Evolutionary conservation across 2,888 invertebrate species (phyloP).

Genomic region (Leistus spinibarbis): DNA sequence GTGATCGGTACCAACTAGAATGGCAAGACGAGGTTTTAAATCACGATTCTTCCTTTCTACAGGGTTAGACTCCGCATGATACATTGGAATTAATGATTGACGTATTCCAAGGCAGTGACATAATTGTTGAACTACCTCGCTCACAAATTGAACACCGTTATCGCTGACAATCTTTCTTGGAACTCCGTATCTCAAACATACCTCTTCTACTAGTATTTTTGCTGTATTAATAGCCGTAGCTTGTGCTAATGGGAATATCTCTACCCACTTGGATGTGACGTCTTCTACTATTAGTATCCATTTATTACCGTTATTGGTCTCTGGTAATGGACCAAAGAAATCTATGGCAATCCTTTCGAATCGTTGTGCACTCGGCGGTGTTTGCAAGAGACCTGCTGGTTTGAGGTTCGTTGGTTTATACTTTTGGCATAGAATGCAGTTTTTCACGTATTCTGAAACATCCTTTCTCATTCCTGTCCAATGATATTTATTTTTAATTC

Average conservation of each 20-base stretch:
- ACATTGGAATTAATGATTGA: conserved; percentile 45
- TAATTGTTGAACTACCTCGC: conserved; percentile 48
- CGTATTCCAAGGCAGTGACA: conserved; percentile 48
- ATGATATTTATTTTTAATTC: conserved; percentile 43
- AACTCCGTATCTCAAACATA: too few relatives aligned
- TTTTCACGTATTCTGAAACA: conserved; percentile 43
- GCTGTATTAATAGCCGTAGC: conserved; percentile 48
- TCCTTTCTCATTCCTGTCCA: conserved; percentile 46
- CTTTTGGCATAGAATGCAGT: conserved; percentile 45
- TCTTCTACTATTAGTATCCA: neutral
- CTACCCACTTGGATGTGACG: too few relatives aligned
- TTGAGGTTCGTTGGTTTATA: neutral
- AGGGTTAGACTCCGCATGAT: conserved; percentile 50
- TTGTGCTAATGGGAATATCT: conserved; percentile 46
- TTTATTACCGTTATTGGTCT: conserved; percentile 41
- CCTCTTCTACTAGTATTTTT: conserved; percentile 45
- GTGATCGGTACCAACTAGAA: conserved; percentile 44
- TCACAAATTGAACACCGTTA: too few relatives aligned
- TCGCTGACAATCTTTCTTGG: too few relatives aligned
- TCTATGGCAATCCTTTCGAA: conserved; percentile 39
- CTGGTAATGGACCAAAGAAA: conserved; percentile 40
- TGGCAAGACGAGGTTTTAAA: conserved; percentile 44
- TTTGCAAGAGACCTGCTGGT: conserved; percentile 4
- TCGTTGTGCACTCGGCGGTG: too few relatives aligned
- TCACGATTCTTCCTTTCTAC: conserved; percentile 48